Evolutionary conservation across 2,797 vertebrate genomes (phyloP).

Genomic region (Gobio occitaniae): DNA sequence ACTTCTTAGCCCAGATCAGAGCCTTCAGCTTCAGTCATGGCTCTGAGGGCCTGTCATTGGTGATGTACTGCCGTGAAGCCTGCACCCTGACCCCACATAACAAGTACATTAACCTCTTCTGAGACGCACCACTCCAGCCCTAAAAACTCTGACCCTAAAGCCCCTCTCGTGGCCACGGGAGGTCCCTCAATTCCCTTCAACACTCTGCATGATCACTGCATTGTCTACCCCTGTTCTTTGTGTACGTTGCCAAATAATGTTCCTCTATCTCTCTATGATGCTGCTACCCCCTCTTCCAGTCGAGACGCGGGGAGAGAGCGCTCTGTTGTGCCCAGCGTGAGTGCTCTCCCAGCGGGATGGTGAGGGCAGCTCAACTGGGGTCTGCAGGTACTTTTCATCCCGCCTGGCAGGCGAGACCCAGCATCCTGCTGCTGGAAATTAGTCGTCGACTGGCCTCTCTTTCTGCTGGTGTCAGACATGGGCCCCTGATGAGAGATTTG

Average conservation of each 20-base stretch:
- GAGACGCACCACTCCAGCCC: slow-evolving; percentile 67
- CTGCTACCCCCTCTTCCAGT: slow-evolving; percentile 52
- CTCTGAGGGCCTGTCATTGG: slow-evolving; percentile 69
- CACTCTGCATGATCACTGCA: slow-evolving; percentile 67
- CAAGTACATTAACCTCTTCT: slow-evolving; percentile 79
- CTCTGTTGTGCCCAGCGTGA: slow-evolving; percentile 63
- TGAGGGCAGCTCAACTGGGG: slow-evolving; percentile 57
- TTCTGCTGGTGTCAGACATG: slow-evolving; percentile 74
- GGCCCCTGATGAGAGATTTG: slow-evolving; percentile 82
- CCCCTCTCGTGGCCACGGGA: slow-evolving; percentile 73
- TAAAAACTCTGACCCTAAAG: slow-evolving; percentile 77
- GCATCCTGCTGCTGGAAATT: slow-evolving; percentile 79
- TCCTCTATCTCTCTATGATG: slow-evolving; percentile 55
- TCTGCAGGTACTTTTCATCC: slow-evolving; percentile 73
- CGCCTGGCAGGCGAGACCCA: slow-evolving; percentile 55
- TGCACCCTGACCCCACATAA: slow-evolving; percentile 78
- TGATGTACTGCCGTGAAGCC: slow-evolving; percentile 71
- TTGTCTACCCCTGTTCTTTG: slow-evolving; percentile 68
- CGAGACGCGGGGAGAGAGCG: slow-evolving; percentile 43
- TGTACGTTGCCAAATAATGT: slow-evolving; percentile 70
- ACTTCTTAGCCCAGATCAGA: slow-evolving; percentile 41
- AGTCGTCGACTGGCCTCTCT: slow-evolving; percentile 74
- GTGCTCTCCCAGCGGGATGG: slow-evolving; percentile 58
- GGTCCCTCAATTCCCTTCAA: slow-evolving; percentile 65
- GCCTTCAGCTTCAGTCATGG: slow-evolving; percentile 37